Evolutionary conservation across 2,797 vertebrate species (phyloP), one percentile per base, ranked within the genome.

Genomic region (Oryzias dopingdopingensis): DNA sequence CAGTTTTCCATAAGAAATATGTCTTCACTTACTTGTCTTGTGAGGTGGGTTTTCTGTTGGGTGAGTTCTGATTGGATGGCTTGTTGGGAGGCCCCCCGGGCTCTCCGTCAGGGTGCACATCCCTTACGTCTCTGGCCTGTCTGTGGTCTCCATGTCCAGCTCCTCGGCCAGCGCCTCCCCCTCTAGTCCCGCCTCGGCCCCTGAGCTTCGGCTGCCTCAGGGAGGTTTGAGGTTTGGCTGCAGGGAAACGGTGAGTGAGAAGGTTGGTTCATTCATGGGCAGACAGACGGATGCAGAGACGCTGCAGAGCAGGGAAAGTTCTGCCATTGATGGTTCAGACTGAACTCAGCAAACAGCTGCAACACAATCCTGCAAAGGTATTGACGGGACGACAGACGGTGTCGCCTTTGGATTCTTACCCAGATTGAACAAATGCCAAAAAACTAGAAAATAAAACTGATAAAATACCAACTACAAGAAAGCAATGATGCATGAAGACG

Each of bases 181-280:
- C 83, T 81, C 84, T 71, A 4, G 65, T 72, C 4, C 80, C 75
- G 6, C 77, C 77, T 74, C 83, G 73, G 13, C 86, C 70, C 0
- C 75, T 77, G 65, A 82, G 76, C 65, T 76, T 82, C 2, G 88
- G 88, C 72, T 89, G 89, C 79, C 88, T 88, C 73, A 91, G 83
- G 66, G 85, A 90, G 59, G 83, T 88, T 73, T 90, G 86, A 72
- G 85, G 86, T 76, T 89, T 89, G 67, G 89, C 89, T 90, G 74
- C 17, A 15, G 18, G 41, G 49, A 24, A 22, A 69, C 22, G 16
- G 32, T 18, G 15, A 63, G 29, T 40, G 16, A 60, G 22, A 63
- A 41, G 50, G 54, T 47, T 7, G 26, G 26, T 26, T 26, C 26
- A 5, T 1, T 26, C 26, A 26, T 6, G 26, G 7, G 3, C 32